Percentiles rank a stretch among this genome's conserved stretches.
Evolutionary conservation across 2,797 vertebrate species (phyloP).

Genomic region (Setipinna tenuifilis): DNA sequence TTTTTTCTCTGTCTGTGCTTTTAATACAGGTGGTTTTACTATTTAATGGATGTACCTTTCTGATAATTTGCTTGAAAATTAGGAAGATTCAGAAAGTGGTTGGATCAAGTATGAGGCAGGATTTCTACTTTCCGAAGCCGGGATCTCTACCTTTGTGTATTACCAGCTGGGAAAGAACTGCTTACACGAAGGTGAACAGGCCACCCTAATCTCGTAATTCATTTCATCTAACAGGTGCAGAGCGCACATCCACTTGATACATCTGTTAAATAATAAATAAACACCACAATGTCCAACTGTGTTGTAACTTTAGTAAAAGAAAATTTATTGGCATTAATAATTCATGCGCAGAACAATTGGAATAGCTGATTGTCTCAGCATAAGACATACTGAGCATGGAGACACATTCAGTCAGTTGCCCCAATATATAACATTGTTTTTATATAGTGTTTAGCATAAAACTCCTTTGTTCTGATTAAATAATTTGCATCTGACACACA

Average conservation of each 20-base stretch:
- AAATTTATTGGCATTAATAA: slow-evolving; percentile 35
- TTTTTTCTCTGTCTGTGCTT: too few relatives aligned
- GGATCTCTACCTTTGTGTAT: too few relatives aligned
- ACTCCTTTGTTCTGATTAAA: not conserved
- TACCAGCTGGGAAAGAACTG: too few relatives aligned
- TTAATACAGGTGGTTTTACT: too few relatives aligned
- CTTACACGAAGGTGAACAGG: too few relatives aligned
- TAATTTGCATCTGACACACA: not conserved
- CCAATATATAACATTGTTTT: not conserved
- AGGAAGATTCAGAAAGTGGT: too few relatives aligned
- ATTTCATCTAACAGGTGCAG: not conserved
- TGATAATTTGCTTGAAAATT: too few relatives aligned
- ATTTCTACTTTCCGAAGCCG: too few relatives aligned
- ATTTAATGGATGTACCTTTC: too few relatives aligned
- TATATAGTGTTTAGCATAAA: not conserved
- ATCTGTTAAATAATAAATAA: slow-evolving; percentile 38
- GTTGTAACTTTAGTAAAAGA: slow-evolving; percentile 25
- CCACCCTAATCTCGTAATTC: not conserved
- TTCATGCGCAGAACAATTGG: not conserved
- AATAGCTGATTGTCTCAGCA: not conserved
- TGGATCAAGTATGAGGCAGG: too few relatives aligned
- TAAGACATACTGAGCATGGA: not conserved
- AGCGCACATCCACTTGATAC: not conserved
- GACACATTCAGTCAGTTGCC: not conserved
- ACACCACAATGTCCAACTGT: slow-evolving; percentile 3